Conservation (phyloP, 2,797 vertebrate species). For the Acomys russatus region DNA sequence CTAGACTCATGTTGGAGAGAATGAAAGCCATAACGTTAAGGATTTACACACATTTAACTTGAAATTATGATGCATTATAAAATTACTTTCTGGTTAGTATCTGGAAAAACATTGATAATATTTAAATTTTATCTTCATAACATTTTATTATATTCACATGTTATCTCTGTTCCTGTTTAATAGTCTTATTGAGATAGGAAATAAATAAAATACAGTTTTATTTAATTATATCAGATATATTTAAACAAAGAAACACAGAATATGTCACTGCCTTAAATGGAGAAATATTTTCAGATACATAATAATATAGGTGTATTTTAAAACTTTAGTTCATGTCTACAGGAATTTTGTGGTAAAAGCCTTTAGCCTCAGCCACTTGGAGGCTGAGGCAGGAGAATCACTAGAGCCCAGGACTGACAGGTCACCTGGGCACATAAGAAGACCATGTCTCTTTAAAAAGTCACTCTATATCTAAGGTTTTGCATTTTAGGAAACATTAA, state of each 20-base stretch:
- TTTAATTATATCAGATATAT: neutral
- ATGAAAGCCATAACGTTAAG: neutral
- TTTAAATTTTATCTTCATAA: neutral
- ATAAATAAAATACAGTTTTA: neutral
- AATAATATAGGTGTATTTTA: neutral
- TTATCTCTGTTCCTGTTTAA: neutral
- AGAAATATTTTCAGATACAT: constrained; percentile 38
- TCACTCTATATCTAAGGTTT: neutral
- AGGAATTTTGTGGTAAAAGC: too few species aligned
- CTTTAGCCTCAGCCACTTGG: neutral
- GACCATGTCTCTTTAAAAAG: neutral
- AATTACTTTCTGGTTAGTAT: neutral
- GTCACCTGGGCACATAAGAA: neutral
- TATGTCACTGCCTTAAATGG: neutral
- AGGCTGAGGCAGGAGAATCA: neutral
- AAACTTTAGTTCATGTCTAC: neutral
- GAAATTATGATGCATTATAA: neutral
- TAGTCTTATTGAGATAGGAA: constrained; percentile 21
- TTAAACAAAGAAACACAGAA: neutral
- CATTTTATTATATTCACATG: neutral
- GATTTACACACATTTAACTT: neutral
- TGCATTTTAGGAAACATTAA: neutral
- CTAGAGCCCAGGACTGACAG: neutral
- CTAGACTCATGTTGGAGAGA: neutral
- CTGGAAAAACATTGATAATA: neutral